phyloP scores from a whole-genome alignment of 2,113 vertebrate genomes.

The Labeo catla region DNA sequence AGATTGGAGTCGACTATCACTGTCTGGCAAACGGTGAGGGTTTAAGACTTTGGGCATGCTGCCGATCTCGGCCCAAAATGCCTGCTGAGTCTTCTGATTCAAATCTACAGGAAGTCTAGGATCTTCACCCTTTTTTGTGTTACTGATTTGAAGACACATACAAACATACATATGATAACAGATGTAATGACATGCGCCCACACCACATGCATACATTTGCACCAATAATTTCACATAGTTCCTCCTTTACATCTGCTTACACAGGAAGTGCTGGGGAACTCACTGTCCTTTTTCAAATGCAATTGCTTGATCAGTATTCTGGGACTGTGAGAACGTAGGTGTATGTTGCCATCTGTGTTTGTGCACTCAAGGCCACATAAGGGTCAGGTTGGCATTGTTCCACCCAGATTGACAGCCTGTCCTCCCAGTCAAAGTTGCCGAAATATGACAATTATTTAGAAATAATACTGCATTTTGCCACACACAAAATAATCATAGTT shows the following conservation, averaged over 20 bases:
- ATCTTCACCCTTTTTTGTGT: constrained; percentile 50
- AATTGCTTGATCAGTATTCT: constrained; percentile 39
- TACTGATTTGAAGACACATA: constrained; percentile 2
- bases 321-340: neutral
- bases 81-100: constrained; percentile 64
- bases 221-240: constrained; percentile 57
- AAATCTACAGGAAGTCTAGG: constrained; percentile 63
- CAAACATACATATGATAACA: constrained; percentile 22
- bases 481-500: neutral
- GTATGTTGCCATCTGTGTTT: constrained; percentile 37
- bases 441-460: neutral
- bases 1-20: constrained; percentile 66
- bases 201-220: constrained; percentile 55
- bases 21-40: constrained; percentile 63
- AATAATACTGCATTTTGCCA: neutral
- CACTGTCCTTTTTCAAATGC: constrained; percentile 43
- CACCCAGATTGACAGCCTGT: neutral
- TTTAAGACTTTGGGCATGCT: constrained; percentile 68
- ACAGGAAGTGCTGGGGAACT: constrained; percentile 29
- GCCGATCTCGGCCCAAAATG: constrained; percentile 54
- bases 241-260: constrained; percentile 46
- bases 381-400: constrained; percentile 11
- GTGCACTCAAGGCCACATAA: neutral
- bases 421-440: neutral
- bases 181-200: constrained; percentile 26